Evolutionary conservation across 2,113 vertebrate genomes (phyloP).

Genomic region (Anguilla rostrata): DNA sequence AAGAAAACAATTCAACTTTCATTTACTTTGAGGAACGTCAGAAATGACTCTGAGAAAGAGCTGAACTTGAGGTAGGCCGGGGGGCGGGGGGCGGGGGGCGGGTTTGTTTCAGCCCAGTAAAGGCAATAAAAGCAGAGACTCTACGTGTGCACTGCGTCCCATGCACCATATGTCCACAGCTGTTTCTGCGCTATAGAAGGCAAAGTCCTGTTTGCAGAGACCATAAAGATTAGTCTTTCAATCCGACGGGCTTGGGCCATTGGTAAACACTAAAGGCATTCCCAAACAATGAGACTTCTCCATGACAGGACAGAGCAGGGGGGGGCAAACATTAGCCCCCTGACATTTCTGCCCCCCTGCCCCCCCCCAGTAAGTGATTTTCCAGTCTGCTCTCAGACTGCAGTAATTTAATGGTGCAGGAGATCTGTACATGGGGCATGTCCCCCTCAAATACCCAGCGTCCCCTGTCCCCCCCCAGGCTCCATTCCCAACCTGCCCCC

Average conservation of each 20-base stretch:
- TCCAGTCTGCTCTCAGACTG: slow-evolving; percentile 53
- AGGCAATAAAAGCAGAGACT: slow-evolving; percentile 47
- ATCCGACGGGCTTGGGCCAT: slow-evolving; percentile 75
- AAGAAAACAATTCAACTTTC: slow-evolving; percentile 46
- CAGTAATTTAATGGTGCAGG: slow-evolving; percentile 36
- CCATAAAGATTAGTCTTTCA: slow-evolving; percentile 76
- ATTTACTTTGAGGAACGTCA: slow-evolving; percentile 23
- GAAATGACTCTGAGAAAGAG: not conserved
- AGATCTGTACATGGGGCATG: slow-evolving; percentile 37
- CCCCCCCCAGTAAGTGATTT: slow-evolving; percentile 74
- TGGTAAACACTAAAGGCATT: slow-evolving; percentile 74
- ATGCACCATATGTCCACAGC: slow-evolving; percentile 5
- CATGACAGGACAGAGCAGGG: slow-evolving; percentile 55
- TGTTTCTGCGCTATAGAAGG: slow-evolving; percentile 48
- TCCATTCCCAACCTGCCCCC: slow-evolving; percentile 28
- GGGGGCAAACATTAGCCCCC: slow-evolving; percentile 65
- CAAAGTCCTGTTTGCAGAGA: slow-evolving; percentile 77
- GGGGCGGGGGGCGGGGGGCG: not conserved
- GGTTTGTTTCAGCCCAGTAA: slow-evolving; percentile 10
- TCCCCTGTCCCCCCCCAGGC: slow-evolving; percentile 23
- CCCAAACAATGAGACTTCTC: slow-evolving; percentile 70
- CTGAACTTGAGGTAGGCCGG: slow-evolving; percentile 7
- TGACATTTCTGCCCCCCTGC: not conserved
- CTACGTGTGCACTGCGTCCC: not conserved
- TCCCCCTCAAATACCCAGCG: slow-evolving; percentile 29